These are phyloP conservation scores for Cacoxenus indagator DNA, from an alignment of 2,888 invertebrate species.

Conservation along the genomic window DNA sequence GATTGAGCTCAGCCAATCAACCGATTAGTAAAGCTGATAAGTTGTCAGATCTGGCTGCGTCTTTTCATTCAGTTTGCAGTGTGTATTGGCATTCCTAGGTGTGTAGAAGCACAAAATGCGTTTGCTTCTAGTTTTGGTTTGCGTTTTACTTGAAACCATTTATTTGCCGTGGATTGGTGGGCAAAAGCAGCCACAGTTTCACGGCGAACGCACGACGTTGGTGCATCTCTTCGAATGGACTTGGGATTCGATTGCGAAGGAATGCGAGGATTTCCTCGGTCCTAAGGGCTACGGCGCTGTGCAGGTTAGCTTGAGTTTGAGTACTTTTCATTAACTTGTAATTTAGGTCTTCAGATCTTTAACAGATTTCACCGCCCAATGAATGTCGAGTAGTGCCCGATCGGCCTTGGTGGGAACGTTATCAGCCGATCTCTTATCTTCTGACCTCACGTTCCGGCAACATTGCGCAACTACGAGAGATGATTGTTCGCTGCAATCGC, in stretches of 20 bases:
- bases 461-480: background rate
- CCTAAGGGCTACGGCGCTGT: constrained; percentile 81
- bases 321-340: background rate
- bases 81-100: no score
- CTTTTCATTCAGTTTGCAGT: no score
- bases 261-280: constrained; percentile 83
- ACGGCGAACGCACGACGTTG: constrained; percentile 74
- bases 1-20: no score
- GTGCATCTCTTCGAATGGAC: constrained; percentile 87
- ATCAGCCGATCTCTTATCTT: constrained; percentile 20
- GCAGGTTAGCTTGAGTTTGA: constrained; percentile 77
- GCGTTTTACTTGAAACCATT: no score
- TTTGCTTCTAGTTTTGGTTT: no score
- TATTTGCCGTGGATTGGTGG: no score
- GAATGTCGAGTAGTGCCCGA: background rate
- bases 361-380: constrained; percentile 20
- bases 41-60: no score
- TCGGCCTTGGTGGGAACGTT: constrained; percentile 23
- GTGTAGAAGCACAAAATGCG: no score
- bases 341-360: no score
- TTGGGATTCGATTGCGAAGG: constrained; percentile 82
- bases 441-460: constrained; percentile 22
- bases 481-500: constrained; percentile 15
- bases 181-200: constrained; percentile 46
- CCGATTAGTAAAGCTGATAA: no score